Conservation (phyloP, 2,797 vertebrate genomes). For the Valencia hispanica region DNA sequence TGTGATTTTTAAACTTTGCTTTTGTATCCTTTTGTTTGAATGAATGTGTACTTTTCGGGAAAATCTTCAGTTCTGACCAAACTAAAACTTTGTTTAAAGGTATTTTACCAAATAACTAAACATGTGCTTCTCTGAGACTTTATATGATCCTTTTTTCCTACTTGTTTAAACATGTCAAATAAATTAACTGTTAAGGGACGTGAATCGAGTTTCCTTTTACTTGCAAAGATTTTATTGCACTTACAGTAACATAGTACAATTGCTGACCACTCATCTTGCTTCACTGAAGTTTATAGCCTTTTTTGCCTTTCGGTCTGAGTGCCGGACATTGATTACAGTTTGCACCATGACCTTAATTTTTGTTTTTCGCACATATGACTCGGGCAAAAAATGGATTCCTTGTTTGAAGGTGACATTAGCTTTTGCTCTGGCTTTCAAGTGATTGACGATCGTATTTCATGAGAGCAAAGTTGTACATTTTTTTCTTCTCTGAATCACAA, state of each 20-base stretch:
- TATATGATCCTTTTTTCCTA: neutral
- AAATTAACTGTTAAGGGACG: neutral
- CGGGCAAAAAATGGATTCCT: neutral
- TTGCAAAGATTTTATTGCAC: neutral
- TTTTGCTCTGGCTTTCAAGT: slow-evolving; percentile 31
- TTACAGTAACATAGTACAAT: neutral
- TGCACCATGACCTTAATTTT: neutral
- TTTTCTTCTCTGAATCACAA: slow-evolving; percentile 57
- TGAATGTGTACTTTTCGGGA: neutral
- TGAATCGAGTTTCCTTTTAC: neutral
- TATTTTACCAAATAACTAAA: neutral
- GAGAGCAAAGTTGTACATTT: slow-evolving; percentile 25
- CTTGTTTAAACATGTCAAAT: neutral
- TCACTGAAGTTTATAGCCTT: neutral
- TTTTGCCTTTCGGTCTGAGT: neutral
- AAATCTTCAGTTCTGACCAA: neutral
- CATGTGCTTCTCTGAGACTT: neutral
- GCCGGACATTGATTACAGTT: neutral
- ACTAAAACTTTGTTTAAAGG: neutral
- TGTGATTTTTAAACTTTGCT: neutral
- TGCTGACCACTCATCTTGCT: neutral
- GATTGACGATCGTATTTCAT: slow-evolving; percentile 26
- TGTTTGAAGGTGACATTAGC: neutral
- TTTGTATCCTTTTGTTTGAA: neutral
- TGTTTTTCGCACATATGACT: neutral